Percentiles rank a stretch among this genome's conserved stretches.
phyloP scores from a whole-genome alignment of 2,113 vertebrate species.

The Balaeniceps rex region DNA sequence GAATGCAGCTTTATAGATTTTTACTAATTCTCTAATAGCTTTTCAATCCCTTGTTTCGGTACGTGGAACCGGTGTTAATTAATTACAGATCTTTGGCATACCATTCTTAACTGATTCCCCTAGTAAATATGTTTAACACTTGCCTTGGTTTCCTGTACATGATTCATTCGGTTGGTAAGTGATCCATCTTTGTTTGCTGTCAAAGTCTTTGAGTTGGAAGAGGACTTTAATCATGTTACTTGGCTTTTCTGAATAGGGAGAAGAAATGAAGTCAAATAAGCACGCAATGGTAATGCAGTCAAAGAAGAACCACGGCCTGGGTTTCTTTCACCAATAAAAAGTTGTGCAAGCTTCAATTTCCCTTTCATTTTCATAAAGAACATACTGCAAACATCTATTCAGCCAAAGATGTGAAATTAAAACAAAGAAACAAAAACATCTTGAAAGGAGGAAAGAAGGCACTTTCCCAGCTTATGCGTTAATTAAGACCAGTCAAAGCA shows the following conservation, averaged over 20 bases:
- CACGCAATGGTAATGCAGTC: neutral
- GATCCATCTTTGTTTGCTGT: constrained; percentile 54
- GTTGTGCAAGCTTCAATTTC: constrained; percentile 27
- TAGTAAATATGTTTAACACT: constrained; percentile 56
- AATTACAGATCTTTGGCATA: constrained; percentile 3
- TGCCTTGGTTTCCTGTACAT: constrained; percentile 58
- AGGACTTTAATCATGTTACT: constrained; percentile 19
- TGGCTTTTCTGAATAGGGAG: neutral
- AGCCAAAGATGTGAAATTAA: constrained; percentile 33
- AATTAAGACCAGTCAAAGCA: constrained; percentile 64
- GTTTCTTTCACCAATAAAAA: constrained; percentile 31
- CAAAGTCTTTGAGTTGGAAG: constrained; percentile 32
- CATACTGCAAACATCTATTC: constrained; percentile 22
- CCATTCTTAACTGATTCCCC: constrained; percentile 40
- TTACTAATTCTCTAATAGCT: constrained; percentile 37
- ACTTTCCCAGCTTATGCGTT: constrained; percentile 42
- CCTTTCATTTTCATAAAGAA: constrained; percentile 39
- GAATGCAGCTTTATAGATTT: constrained; percentile 27
- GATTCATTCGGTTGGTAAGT: constrained; percentile 1
- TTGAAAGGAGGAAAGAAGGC: constrained; percentile 41
- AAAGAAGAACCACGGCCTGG: neutral
- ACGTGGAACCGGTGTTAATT: constrained; percentile 15
- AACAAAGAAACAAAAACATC: constrained; percentile 45
- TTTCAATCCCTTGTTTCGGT: constrained; percentile 34
- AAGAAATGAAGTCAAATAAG: constrained; percentile 27